phyloP scores from a whole-genome alignment of 2,797 vertebrate species.

The Gadopsis bispinosus region DNA sequence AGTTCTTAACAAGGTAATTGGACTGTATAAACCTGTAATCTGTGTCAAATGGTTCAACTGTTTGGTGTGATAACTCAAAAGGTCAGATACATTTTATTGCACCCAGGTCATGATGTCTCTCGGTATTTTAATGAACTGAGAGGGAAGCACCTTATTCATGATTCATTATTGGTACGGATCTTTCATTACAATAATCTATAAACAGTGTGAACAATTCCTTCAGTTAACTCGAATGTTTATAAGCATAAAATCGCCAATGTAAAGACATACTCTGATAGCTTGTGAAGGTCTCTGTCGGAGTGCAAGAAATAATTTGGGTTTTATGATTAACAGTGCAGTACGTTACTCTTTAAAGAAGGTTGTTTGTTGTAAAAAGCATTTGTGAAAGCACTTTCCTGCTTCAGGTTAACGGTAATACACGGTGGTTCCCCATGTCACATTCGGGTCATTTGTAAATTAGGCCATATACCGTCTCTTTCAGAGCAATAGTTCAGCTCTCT shows the following conservation, averaged over 20 bases:
- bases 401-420: no score
- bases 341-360: no score
- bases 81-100: background rate
- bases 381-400: no score
- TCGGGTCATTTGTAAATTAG: no score
- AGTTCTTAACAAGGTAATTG: background rate
- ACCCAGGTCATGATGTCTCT: background rate
- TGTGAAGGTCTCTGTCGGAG: background rate
- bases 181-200: background rate
- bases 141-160: background rate
- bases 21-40: background rate
- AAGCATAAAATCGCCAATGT: background rate
- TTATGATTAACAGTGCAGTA: background rate
- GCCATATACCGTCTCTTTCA: no score
- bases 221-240: background rate
- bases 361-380: no score
- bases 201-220: background rate
- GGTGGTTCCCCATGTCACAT: no score
- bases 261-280: background rate
- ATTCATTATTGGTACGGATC: background rate
- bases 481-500: no score
- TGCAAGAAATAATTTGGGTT: background rate
- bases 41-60: background rate
- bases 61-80: background rate
- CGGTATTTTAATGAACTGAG: background rate